Conservation (phyloP, 1,140 invertebrate species). For the Plectrocnemia conspersa region DNA sequence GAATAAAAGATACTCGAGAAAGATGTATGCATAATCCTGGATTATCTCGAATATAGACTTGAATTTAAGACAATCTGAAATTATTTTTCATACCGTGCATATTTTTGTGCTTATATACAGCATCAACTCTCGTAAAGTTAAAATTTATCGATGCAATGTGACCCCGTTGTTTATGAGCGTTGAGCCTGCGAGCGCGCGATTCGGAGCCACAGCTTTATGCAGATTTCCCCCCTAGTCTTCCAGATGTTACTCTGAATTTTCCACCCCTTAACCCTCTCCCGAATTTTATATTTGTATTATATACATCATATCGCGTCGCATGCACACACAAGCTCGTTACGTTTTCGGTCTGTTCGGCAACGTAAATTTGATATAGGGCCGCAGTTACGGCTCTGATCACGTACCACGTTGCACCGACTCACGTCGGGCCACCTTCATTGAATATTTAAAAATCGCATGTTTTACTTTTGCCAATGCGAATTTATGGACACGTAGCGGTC, state of each 20-base stretch:
- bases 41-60: no score
- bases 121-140: background rate
- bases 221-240: conserved; percentile 8
- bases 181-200: background rate
- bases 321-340: background rate
- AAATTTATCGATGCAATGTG: conserved; percentile 13
- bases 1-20: no score
- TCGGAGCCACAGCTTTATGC: conserved; percentile 3
- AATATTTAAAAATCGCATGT: conserved; percentile 16
- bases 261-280: background rate
- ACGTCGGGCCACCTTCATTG: background rate
- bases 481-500: conserved; percentile 1
- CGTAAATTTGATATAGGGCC: conserved; percentile 3
- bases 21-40: no score
- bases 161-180: conserved; percentile 1
- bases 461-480: conserved; percentile 7
- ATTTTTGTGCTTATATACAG: background rate
- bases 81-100: no score
- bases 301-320: no score
- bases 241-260: conserved; percentile 14
- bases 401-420: background rate
- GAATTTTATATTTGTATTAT: background rate
- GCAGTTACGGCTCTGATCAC: background rate
- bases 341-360: background rate
- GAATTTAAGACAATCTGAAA: no score